These are phyloP conservation scores for Diarsia mendica DNA, from an alignment of 2,888 invertebrate genomes.

Conservation along the genomic window DNA sequence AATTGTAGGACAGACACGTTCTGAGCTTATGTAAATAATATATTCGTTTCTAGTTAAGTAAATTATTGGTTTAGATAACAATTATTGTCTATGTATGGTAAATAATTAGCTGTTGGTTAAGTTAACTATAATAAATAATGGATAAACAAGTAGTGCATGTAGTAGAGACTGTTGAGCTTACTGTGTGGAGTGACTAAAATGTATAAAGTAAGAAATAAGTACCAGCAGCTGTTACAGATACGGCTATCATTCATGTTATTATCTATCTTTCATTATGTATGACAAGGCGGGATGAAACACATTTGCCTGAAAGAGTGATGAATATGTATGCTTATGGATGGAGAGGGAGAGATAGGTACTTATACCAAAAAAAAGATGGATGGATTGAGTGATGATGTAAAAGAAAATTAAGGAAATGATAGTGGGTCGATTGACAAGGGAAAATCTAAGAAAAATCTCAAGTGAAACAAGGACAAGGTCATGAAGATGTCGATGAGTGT, in stretches of 20 bases:
- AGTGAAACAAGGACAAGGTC: background rate
- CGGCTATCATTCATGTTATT: too few relatives aligned
- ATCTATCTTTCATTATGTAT: too few relatives aligned
- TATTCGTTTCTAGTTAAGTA: background rate
- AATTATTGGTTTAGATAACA: background rate
- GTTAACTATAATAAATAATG: background rate
- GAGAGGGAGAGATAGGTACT: background rate
- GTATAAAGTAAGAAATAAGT: too few relatives aligned
- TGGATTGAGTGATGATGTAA: background rate
- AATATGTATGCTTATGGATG: too few relatives aligned
- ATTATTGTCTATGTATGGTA: background rate
- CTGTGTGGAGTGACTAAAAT: too few relatives aligned
- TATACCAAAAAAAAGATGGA: background rate
- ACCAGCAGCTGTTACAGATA: too few relatives aligned
- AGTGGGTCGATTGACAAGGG: background rate
- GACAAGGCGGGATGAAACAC: too few relatives aligned
- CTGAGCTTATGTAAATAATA: constrained; percentile 26
- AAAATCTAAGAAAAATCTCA: background rate
- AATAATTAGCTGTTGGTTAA: background rate
- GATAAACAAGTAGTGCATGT: too few relatives aligned
- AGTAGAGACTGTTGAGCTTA: too few relatives aligned
- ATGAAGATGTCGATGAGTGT: background rate
- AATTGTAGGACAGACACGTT: constrained; percentile 49
- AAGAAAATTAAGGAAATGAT: background rate
- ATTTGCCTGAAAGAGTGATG: too few relatives aligned